Conservation (phyloP, 1,140 invertebrate species). For the Temnothorax curvispinosus region DNA sequence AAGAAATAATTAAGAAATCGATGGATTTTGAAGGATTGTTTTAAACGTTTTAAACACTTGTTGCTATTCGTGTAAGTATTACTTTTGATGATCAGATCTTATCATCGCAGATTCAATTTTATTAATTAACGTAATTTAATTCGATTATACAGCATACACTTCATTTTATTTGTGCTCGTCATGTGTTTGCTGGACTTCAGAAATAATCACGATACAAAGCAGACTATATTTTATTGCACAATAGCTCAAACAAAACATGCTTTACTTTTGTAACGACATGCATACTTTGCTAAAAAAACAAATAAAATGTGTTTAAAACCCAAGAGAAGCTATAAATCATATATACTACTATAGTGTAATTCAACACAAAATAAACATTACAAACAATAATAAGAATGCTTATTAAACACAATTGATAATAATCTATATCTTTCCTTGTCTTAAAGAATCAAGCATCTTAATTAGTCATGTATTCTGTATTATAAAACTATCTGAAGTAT, state of each 20-base stretch:
- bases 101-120: neutral
- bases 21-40: neutral
- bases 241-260: conserved; percentile 50
- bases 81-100: neutral
- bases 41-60: neutral
- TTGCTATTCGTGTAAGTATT: neutral
- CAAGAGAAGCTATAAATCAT: conserved; percentile 1
- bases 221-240: conserved; percentile 32
- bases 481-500: neutral
- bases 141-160: neutral
- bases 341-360: neutral
- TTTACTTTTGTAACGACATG: conserved; percentile 38
- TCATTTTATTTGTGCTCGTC: neutral
- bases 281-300: conserved; percentile 8
- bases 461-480: neutral
- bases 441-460: neutral
- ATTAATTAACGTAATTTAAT: neutral
- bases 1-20: neutral
- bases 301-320: neutral
- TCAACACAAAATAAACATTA: neutral
- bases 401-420: neutral
- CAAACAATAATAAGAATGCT: neutral
- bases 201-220: conserved; percentile 60
- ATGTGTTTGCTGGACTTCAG: conserved; percentile 50
- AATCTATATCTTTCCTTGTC: neutral